A percentile compares a stretch with the other conserved stretches of the same genome.
Conservation (phyloP, 2,797 vertebrate species). For the Alfaro cultratus region DNA sequence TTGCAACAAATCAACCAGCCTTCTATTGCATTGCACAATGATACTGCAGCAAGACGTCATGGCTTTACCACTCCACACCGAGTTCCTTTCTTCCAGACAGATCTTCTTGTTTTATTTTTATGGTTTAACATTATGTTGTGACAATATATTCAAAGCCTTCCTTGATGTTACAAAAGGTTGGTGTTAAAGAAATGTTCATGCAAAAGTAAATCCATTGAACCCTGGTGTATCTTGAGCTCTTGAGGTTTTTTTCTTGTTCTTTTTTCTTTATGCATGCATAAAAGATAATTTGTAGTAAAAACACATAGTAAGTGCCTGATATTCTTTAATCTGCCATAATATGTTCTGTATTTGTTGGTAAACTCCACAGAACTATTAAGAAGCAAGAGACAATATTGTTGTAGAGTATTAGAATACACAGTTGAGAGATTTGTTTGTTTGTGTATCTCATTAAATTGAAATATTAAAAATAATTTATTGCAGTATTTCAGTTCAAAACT, state of each 20-base stretch:
- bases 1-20: constrained; percentile 4
- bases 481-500: background rate
- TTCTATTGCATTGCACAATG: constrained; percentile 10
- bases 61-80: constrained; percentile 18
- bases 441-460: background rate
- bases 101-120: background rate
- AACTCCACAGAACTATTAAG: background rate
- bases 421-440: background rate
- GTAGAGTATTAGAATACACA: background rate
- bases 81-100: background rate
- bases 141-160: background rate
- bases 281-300: constrained; percentile 9
- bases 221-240: constrained; percentile 21
- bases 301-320: background rate
- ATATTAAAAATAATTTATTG: background rate
- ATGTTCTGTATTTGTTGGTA: background rate
- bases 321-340: background rate
- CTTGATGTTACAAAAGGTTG: background rate
- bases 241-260: constrained; percentile 34
- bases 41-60: constrained; percentile 20
- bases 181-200: background rate
- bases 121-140: background rate
- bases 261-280: too few relatives aligned
- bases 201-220: background rate
- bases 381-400: background rate